Base-by-base conservation (phyloP, 2,797 vertebrate genomes). In the Ctenopoma kingsleyae region DNA sequence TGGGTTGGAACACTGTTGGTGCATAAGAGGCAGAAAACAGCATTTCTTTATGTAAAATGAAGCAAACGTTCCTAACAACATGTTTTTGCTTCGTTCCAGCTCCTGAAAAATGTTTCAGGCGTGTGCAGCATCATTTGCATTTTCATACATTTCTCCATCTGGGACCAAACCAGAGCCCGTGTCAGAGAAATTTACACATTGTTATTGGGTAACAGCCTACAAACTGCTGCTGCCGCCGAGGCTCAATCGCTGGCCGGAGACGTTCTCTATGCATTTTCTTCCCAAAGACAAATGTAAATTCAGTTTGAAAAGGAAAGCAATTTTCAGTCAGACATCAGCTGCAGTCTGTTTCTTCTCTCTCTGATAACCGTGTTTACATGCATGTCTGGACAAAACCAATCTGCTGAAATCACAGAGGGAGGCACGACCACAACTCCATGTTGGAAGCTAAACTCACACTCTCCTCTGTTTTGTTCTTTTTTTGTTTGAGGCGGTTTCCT, bases 311-410 rank as follows among this genome's bases (percentile, higher is more conserved):
- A 74, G 67, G 19, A 74, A 83, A 83, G 77, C 85, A 82, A 90
- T 88, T 86, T 86, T 63, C 76, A 57, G 13, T 67, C 63, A 40
- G 66, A 78, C 79, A 58, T 67, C 68, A 62, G 51, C 56, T 87
- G 56, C 25, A 1, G 20, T 53, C 47, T 19, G 44, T 20, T 40
- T 49, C 17, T 36, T 6, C 32, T 36, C 64, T 3, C 54, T 55
- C 81, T 87, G 83, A 88, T 88, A 60, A 87, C 84, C 50, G 40
- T 82, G 74, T 84, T 88, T 88, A 83, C 84, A 70, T 57, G 56
- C 65, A 51, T 15, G 62, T 71, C 62, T 58, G 72, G 38, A 86
- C 74, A 76, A 82, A 87, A 75, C 22, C 83, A 84, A 86, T 87
- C 83, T 75, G 58, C 2, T n/a, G 57, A 80, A 85, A 80, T 87